These are phyloP conservation scores for Pseudonaja textilis DNA, from an alignment of 2,113 vertebrate species.

Conservation along the genomic window DNA sequence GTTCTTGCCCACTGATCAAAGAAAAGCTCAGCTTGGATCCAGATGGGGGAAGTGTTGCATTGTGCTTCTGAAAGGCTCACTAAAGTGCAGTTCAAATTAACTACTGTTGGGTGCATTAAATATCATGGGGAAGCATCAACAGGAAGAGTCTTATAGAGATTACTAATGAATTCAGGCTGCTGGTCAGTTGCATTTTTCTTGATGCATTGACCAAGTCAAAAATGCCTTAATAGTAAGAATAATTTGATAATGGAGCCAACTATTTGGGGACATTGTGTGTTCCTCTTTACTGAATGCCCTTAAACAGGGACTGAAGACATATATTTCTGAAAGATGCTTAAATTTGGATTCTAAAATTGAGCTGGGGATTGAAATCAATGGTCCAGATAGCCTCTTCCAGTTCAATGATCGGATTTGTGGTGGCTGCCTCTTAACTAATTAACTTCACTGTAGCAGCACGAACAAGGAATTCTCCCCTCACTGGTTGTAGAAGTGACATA, in stretches of 20 bases:
- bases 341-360: background rate
- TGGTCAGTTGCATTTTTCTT: background rate
- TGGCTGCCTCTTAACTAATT: background rate
- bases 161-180: background rate
- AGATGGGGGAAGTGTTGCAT: constrained; percentile 13
- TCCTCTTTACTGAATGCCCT: background rate
- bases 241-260: background rate
- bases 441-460: background rate
- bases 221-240: background rate
- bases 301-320: background rate
- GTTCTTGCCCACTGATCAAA: background rate
- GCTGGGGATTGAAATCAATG: background rate
- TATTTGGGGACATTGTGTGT: background rate
- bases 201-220: background rate
- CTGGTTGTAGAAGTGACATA: background rate
- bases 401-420: background rate
- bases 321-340: background rate
- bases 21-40: background rate
- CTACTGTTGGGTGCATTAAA: background rate
- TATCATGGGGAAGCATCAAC: background rate
- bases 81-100: background rate
- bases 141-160: background rate
- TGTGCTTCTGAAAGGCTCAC: background rate
- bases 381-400: background rate
- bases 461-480: background rate